Percentiles rank a stretch among this genome's conserved stretches.
Conservation (phyloP, 2,113 vertebrate species). For the Datnioides undecimradiatus region DNA sequence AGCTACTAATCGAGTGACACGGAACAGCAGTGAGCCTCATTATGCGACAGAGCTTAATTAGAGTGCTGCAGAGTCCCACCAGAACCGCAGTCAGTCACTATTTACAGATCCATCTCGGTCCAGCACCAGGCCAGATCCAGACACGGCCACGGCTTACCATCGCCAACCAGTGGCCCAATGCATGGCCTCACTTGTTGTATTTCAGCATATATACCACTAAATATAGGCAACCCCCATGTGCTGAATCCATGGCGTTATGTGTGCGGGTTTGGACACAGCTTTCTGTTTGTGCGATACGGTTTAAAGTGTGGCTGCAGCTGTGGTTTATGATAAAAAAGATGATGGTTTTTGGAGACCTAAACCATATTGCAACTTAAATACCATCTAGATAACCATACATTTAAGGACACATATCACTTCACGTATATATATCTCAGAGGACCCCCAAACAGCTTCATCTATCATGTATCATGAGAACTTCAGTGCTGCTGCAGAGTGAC, state of each 20-base stretch:
- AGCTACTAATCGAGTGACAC: conserved; percentile 78
- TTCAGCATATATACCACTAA: conserved; percentile 59
- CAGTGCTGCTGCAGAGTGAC: conserved; percentile 55
- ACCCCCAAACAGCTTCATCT: conserved; percentile 34
- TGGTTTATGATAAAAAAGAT: conserved; percentile 32
- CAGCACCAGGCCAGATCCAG: conserved; percentile 43
- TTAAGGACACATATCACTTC: conserved; percentile 37
- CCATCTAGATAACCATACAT: conserved; percentile 48
- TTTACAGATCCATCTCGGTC: conserved; percentile 66
- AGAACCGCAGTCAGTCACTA: conserved; percentile 79
- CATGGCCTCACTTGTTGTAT: conserved; percentile 40
- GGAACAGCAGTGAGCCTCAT: conserved; percentile 71
- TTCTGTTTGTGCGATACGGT: conserved; percentile 40
- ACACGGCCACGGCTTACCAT: conserved; percentile 53
- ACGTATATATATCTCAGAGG: conserved; percentile 24
- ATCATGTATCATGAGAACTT: conserved; percentile 28
- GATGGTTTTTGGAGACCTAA: conserved; percentile 30
- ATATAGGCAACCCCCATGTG: conserved; percentile 55
- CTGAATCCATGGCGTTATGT: conserved; percentile 50
- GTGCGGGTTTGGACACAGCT: conserved; percentile 65
- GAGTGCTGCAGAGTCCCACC: conserved; percentile 69
- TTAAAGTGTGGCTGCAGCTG: conserved; percentile 38
- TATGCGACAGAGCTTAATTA: conserved; percentile 82
- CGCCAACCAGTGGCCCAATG: conserved; percentile 31
- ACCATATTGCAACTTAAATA: conserved; percentile 54